A percentile compares a stretch with the other conserved stretches of the same genome.
Conservation (phyloP, 1,140 invertebrate genomes). For the Danaus melanippus region DNA sequence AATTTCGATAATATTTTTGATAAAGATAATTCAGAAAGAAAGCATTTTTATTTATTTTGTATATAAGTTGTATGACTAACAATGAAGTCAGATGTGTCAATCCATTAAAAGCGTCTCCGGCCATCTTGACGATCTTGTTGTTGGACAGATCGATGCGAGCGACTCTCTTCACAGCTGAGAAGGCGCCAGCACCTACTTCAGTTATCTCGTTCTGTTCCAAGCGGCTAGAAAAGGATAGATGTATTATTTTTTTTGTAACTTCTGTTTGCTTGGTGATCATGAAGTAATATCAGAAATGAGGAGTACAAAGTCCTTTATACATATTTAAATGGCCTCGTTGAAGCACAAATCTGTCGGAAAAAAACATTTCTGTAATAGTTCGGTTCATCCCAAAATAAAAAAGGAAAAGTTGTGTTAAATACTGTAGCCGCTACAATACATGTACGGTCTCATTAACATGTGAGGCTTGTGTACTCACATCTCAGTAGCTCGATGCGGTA, state of each 20-base stretch:
- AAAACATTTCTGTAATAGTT: too few relatives aligned
- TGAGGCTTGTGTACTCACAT: constrained; percentile 80
- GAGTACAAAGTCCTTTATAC: too few relatives aligned
- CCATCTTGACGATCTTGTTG: constrained; percentile 95
- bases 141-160: constrained; percentile 96
- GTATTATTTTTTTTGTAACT: neutral
- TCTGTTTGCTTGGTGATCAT: neutral
- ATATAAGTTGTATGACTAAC: constrained; percentile 80
- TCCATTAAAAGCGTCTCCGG: constrained; percentile 93
- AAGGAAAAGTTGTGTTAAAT: too few relatives aligned
- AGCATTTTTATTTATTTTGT: too few relatives aligned
- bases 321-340: too few relatives aligned
- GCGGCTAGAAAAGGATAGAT: constrained; percentile 79
- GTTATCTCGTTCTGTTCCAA: constrained; percentile 97
- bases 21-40: neutral
- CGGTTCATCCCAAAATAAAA: too few relatives aligned
- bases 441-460: too few relatives aligned
- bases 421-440: too few relatives aligned
- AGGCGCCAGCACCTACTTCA: constrained; percentile 92
- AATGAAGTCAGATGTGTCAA: constrained; percentile 93
- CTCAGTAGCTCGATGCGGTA: constrained; percentile 94
- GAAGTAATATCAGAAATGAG: too few relatives aligned
- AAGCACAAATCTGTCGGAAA: too few relatives aligned
- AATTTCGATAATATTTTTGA: too few relatives aligned
- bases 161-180: constrained; percentile 90